phyloP scores from a whole-genome alignment of 2,888 invertebrate genomes.

The Cylloceria caligata region DNA sequence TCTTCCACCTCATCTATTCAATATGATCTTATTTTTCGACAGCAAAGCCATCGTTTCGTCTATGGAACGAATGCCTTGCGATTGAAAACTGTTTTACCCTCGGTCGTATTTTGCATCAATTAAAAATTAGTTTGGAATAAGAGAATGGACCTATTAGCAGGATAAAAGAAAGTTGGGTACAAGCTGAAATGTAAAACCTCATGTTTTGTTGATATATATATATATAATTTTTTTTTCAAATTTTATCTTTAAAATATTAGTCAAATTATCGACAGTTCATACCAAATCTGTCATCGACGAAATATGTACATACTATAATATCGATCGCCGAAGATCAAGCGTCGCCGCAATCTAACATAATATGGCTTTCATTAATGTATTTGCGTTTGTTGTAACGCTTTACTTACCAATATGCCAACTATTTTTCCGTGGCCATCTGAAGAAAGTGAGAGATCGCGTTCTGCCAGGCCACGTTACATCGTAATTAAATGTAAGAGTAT shows the following conservation, averaged over 20 bases:
- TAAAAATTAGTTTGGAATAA: neutral
- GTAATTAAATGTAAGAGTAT: conserved; percentile 52
- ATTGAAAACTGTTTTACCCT: neutral
- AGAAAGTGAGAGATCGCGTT: conserved; percentile 9
- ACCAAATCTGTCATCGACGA: conserved; percentile 48
- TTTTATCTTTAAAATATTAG: conserved; percentile 20
- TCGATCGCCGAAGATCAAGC: neutral
- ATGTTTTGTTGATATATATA: conserved; percentile 5
- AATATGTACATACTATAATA: conserved; percentile 53
- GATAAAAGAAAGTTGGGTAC: neutral
- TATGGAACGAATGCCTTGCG: neutral
- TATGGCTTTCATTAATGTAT: conserved; percentile 26
- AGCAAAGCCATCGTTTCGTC: neutral
- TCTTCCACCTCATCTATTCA: neutral
- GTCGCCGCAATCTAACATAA: neutral
- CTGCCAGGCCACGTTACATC: conserved; percentile 1
- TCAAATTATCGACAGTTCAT: conserved; percentile 52
- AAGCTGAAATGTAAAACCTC: conserved; percentile 4
- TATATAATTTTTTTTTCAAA: conserved; percentile 6
- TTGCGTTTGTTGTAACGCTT: conserved; percentile 31
- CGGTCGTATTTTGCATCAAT: neutral
- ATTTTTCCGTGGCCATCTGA: conserved; percentile 21
- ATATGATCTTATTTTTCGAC: neutral
- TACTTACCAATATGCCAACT: conserved; percentile 11
- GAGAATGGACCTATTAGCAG: conserved; percentile 5